Percentiles rank a stretch among this genome's conserved stretches.
phyloP scores from a whole-genome alignment of 2,888 invertebrate genomes.

The Thalpophila matura region DNA sequence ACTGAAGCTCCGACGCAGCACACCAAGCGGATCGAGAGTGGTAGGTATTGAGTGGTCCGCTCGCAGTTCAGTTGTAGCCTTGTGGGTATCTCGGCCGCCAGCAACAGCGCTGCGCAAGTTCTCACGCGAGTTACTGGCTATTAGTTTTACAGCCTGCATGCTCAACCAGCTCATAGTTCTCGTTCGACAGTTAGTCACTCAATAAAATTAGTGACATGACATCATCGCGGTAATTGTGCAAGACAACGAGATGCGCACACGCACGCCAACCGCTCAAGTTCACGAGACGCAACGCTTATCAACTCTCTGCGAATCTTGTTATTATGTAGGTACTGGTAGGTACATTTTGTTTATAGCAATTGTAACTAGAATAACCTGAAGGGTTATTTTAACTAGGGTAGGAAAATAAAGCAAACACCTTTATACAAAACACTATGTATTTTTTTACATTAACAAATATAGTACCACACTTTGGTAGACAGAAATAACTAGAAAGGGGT shows the following conservation, averaged over 20 bases:
- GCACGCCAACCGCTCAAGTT: slow-evolving; percentile 41
- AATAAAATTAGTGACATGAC: slow-evolving; percentile 74
- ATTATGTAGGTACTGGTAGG: not conserved
- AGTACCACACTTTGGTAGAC: too few relatives aligned
- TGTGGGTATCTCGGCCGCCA: too few relatives aligned
- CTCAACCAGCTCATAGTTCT: slow-evolving; percentile 26
- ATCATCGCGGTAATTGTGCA: slow-evolving; percentile 67
- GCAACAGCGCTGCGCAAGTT: not conserved
- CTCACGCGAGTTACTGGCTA: slow-evolving; percentile 42
- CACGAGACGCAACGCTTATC: slow-evolving; percentile 17
- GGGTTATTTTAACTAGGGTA: too few relatives aligned
- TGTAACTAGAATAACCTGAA: too few relatives aligned
- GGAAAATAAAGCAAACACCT: too few relatives aligned
- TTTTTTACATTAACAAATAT: too few relatives aligned
- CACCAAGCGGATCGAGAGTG: not conserved
- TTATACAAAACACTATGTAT: too few relatives aligned
- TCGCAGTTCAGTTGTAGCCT: too few relatives aligned
- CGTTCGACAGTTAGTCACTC: slow-evolving; percentile 55
- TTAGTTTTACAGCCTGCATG: slow-evolving; percentile 25
- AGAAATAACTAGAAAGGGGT: too few relatives aligned
- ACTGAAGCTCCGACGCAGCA: not conserved
- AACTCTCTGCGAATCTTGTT: not conserved
- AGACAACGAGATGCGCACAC: slow-evolving; percentile 26
- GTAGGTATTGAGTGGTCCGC: too few relatives aligned
- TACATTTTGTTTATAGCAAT: too few relatives aligned